A percentile compares a stretch with the other conserved stretches of the same genome.
phyloP scores from a whole-genome alignment of 2,888 invertebrate genomes.

The Dexiosoma caninum region DNA sequence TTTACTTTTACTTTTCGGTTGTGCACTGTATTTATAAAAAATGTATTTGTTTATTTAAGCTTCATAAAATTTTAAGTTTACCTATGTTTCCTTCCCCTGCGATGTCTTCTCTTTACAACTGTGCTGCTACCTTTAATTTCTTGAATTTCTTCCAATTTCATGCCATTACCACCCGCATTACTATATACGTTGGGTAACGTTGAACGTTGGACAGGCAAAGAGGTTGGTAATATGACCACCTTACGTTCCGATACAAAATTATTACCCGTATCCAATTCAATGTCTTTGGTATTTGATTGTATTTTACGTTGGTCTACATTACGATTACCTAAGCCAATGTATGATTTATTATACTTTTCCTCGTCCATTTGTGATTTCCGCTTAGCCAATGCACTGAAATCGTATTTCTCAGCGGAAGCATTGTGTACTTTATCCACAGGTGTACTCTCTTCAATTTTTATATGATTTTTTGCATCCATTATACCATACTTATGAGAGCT shows the following conservation, averaged over 20 bases:
- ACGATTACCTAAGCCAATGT: slow-evolving; percentile 66
- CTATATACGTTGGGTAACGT: slow-evolving; percentile 77
- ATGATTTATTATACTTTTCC: slow-evolving; percentile 75
- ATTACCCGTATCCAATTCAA: slow-evolving; percentile 77
- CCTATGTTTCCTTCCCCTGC: slow-evolving; percentile 76
- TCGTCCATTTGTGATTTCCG: slow-evolving; percentile 64
- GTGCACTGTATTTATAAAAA: too few relatives aligned
- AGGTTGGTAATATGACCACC: slow-evolving; percentile 75
- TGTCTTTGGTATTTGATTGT: slow-evolving; percentile 78
- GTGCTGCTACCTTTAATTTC: slow-evolving; percentile 74
- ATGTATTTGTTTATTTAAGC: too few relatives aligned
- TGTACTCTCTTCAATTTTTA: not conserved
- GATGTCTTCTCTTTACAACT: slow-evolving; percentile 73
- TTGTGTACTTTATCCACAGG: slow-evolving; percentile 51
- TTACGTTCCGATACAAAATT: slow-evolving; percentile 77
- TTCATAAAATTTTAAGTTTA: slow-evolving; percentile 65
- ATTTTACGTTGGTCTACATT: slow-evolving; percentile 77
- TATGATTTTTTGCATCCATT: slow-evolving; percentile 37
- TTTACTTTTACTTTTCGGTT: too few relatives aligned
- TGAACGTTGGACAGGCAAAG: slow-evolving; percentile 74
- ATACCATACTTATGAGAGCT: slow-evolving; percentile 35
- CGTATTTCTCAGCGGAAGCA: slow-evolving; percentile 42
- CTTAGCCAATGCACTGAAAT: slow-evolving; percentile 29
- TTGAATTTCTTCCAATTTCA: slow-evolving; percentile 76
- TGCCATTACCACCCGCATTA: slow-evolving; percentile 77